Percentiles rank a stretch among this genome's conserved stretches.
These are phyloP conservation scores for Troilus luridus DNA, from an alignment of 2,888 invertebrate genomes.

Conservation along the genomic window DNA sequence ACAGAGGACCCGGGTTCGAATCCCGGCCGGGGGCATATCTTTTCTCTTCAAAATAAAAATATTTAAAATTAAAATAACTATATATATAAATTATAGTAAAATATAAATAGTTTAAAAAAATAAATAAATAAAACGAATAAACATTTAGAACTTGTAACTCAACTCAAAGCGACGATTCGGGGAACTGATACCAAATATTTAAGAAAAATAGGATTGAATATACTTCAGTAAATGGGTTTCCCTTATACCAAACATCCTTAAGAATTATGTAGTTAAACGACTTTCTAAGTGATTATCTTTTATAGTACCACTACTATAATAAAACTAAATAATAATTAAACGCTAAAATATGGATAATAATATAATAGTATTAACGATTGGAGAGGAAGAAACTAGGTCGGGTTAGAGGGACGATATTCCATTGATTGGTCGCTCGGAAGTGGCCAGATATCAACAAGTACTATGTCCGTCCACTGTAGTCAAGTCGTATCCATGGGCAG, in stretches of 20 bases:
- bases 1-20: too few relatives aligned
- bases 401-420: background rate
- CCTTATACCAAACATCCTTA: background rate
- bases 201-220: too few relatives aligned
- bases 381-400: background rate
- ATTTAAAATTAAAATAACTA: too few relatives aligned
- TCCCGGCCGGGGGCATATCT: too few relatives aligned
- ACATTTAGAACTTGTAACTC: too few relatives aligned
- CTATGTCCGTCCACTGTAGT: background rate
- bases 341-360: background rate
- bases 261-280: background rate
- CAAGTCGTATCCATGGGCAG: background rate
- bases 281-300: background rate
- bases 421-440: background rate
- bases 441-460: background rate
- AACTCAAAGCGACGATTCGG: too few relatives aligned
- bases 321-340: background rate
- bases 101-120: too few relatives aligned
- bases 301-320: background rate
- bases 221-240: too few relatives aligned
- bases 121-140: too few relatives aligned
- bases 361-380: background rate
- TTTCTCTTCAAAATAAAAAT: too few relatives aligned
- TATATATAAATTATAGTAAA: too few relatives aligned
- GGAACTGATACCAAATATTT: too few relatives aligned